A percentile compares a stretch with the other conserved stretches of the same genome.
phyloP scores from a whole-genome alignment of 2,888 invertebrate genomes.

The Venustoraphidia nigricollis region DNA sequence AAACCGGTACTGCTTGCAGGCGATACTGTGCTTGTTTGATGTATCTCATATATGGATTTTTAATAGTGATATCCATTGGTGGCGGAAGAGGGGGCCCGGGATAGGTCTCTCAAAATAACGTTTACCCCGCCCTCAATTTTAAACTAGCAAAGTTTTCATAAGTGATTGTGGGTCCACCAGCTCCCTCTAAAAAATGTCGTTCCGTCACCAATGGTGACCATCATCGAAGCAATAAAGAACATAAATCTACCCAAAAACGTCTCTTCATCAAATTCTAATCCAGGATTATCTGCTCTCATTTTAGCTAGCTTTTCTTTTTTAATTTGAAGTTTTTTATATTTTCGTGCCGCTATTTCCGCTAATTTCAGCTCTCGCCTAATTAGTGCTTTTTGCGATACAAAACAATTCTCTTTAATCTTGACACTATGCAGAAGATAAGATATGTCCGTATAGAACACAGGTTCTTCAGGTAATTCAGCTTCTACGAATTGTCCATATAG shows the following conservation, averaged over 20 bases:
- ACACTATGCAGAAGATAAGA: conserved; percentile 28
- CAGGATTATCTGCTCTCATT: conserved; percentile 37
- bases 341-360: conserved; percentile 33
- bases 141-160: too few species aligned
- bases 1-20: too few species aligned
- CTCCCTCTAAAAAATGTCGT: too few species aligned
- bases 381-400: conserved; percentile 41
- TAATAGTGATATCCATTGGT: too few species aligned
- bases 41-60: too few species aligned
- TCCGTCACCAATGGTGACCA: too few species aligned
- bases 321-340: conserved; percentile 32
- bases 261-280: conserved; percentile 41
- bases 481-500: conserved; percentile 36
- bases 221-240: too few species aligned
- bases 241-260: conserved; percentile 35
- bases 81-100: too few species aligned
- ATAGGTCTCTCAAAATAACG: too few species aligned
- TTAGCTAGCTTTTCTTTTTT: conserved; percentile 42
- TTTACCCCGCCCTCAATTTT: too few species aligned
- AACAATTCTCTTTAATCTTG: conserved; percentile 27
- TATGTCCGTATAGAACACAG: conserved; percentile 28
- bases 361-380: conserved; percentile 42
- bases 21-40: too few species aligned
- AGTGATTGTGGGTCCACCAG: too few species aligned
- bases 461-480: conserved; percentile 28